phyloP scores from a whole-genome alignment of 2,888 invertebrate genomes.

The Aphidoletes aphidimyza region DNA sequence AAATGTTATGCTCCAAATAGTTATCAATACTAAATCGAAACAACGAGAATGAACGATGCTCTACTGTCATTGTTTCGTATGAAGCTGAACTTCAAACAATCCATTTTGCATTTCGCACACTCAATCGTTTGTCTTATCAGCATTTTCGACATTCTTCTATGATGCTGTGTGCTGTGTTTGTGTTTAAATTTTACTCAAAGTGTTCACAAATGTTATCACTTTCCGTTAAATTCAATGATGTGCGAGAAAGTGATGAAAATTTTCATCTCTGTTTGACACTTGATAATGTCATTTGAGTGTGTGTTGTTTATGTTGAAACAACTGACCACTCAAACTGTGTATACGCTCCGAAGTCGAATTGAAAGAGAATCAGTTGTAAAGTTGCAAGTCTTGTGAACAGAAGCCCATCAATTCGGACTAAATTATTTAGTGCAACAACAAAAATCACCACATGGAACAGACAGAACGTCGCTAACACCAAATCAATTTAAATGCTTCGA shows the following conservation, averaged over 20 bases:
- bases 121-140: too few species aligned
- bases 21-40: not conserved
- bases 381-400: slow-evolving; percentile 20
- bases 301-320: not conserved
- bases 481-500: too few species aligned
- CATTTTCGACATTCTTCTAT: too few species aligned
- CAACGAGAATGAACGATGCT: not conserved
- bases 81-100: not conserved
- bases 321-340: not conserved
- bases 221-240: not conserved
- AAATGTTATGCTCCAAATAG: too few species aligned
- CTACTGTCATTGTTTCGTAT: not conserved
- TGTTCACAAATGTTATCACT: not conserved
- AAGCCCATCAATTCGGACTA: not conserved
- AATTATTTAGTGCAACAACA: not conserved
- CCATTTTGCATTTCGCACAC: not conserved
- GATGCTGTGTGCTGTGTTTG: not conserved
- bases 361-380: not conserved
- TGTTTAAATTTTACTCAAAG: not conserved
- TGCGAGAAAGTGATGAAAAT: not conserved
- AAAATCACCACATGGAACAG: not conserved
- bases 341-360: not conserved
- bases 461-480: not conserved
- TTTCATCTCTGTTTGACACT: not conserved
- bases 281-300: not conserved